Conservation (phyloP, 2,888 invertebrate species). For the Abrostola triplasia region DNA sequence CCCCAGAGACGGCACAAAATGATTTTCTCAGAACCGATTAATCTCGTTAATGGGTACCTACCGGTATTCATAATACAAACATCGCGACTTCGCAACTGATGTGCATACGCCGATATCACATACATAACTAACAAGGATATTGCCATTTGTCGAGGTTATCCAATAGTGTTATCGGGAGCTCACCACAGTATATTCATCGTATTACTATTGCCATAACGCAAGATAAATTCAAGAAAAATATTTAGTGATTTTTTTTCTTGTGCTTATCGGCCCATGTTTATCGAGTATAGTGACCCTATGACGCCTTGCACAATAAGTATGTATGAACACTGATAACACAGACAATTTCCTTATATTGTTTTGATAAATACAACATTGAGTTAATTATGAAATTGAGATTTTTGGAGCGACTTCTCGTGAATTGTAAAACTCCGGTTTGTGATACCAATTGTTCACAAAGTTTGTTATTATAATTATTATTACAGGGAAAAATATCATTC, state of each 20-base stretch:
- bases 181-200: conserved; percentile 41
- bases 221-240: conserved; percentile 72
- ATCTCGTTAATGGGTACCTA: conserved; percentile 18
- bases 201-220: conserved; percentile 63
- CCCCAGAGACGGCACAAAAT: background rate
- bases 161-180: conserved; percentile 56
- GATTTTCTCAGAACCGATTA: conserved; percentile 16
- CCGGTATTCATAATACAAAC: conserved; percentile 18
- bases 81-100: conserved; percentile 29
- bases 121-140: conserved; percentile 27
- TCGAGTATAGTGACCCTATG: conserved; percentile 73
- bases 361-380: conserved; percentile 19
- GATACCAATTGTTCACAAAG: too few relatives aligned
- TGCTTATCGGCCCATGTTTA: conserved; percentile 74
- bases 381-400: conserved; percentile 41
- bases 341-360: conserved; percentile 68
- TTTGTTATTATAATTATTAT: too few relatives aligned
- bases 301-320: conserved; percentile 77
- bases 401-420: conserved; percentile 1
- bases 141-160: conserved; percentile 59
- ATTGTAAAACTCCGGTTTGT: too few relatives aligned
- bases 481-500: too few relatives aligned
- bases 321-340: conserved; percentile 69
- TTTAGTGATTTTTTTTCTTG: conserved; percentile 72
- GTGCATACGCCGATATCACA: conserved; percentile 19